A percentile compares a stretch with the other conserved stretches of the same genome.
phyloP scores from a whole-genome alignment of 2,888 invertebrate species.

The Drosophila aldrichi region DNA sequence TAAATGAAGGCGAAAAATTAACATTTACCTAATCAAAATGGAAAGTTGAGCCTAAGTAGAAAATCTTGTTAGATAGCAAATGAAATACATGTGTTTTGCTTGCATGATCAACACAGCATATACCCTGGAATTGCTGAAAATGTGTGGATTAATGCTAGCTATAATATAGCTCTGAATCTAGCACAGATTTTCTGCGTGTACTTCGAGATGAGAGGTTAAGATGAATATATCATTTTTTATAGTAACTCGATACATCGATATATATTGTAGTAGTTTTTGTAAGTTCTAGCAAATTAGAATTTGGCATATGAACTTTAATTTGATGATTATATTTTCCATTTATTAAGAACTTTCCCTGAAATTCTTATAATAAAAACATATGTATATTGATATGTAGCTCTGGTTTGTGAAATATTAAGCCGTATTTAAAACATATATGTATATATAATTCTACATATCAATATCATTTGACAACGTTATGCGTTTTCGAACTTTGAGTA shows the following conservation, averaged over 20 bases:
- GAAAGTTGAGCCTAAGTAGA: conserved; percentile 3
- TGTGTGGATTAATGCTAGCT: background rate
- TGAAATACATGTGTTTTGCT: background rate
- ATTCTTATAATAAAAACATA: no score
- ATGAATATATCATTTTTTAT: background rate
- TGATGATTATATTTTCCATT: background rate
- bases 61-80: background rate
- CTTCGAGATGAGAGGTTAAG: background rate
- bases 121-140: background rate
- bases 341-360: background rate
- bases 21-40: background rate
- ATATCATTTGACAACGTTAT: background rate
- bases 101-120: background rate
- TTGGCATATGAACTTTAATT: background rate
- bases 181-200: no score
- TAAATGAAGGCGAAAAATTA: background rate
- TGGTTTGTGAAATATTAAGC: background rate
- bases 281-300: background rate
- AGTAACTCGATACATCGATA: background rate
- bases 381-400: background rate
- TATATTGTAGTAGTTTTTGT: background rate
- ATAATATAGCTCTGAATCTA: no score
- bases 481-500: background rate
- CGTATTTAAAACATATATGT: background rate
- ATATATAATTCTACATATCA: background rate